phyloP scores from a whole-genome alignment of 2,113 vertebrate species.

The Carollia perspicillata region DNA sequence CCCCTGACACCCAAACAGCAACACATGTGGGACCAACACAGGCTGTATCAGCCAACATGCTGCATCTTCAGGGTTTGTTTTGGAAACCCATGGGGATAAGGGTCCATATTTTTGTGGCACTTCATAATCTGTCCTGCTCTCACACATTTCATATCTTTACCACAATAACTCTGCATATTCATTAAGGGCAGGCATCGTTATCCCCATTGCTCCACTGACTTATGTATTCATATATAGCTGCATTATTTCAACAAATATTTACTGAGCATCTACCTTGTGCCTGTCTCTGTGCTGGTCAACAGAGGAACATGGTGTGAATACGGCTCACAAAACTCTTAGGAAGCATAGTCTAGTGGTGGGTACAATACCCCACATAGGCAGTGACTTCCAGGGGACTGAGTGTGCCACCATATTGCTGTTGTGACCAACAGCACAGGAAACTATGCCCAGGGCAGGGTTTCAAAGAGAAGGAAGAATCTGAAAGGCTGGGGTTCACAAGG shows the following conservation, averaged over 20 bases:
- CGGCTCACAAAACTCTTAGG: not conserved
- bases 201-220: not conserved
- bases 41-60: rapidly evolving
- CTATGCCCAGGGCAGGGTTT: not conserved
- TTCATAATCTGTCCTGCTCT: not conserved
- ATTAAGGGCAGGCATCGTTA: not conserved
- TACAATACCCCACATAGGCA: not conserved
- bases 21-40: not conserved
- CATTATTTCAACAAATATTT: not conserved
- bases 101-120: no score
- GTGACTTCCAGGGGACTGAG: not conserved
- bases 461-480: not conserved
- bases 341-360: not conserved
- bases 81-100: not conserved
- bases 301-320: not conserved
- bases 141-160: not conserved
- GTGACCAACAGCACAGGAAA: not conserved
- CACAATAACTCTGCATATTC: not conserved
- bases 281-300: not conserved
- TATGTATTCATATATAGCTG: not conserved
- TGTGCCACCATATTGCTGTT: not conserved
- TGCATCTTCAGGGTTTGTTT: not conserved
- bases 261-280: not conserved
- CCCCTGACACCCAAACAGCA: not conserved
- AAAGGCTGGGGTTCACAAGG: not conserved